Evolutionary conservation across 2,797 vertebrate species (phyloP).

Genomic region (Xenopus petersii): DNA sequence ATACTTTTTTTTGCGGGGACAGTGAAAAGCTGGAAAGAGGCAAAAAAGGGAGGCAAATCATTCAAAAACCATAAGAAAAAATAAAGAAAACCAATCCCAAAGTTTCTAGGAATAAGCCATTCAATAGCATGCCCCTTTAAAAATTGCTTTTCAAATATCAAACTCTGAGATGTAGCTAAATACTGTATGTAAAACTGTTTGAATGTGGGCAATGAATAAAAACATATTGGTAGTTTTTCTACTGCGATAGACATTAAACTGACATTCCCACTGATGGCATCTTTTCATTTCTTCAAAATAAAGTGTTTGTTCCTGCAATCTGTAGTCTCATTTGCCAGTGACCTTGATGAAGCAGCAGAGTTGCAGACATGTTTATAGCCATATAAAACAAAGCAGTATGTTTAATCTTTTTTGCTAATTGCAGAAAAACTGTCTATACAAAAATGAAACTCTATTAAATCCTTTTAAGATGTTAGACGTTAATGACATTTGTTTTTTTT

Average conservation of each 20-base stretch:
- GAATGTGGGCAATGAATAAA: no score
- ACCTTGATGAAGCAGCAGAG: conserved; percentile 6
- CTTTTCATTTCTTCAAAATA: conserved; percentile 28
- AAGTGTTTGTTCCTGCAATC: background rate
- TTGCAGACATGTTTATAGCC: conserved; percentile 3
- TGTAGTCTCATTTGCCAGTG: conserved; percentile 7
- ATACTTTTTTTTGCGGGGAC: no score
- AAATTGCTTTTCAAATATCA: no score
- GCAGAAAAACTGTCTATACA: conserved; percentile 30
- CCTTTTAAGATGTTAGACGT: background rate
- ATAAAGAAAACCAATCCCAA: no score
- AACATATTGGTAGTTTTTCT: background rate
- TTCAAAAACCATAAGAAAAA: no score
- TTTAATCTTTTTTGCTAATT: conserved; percentile 5
- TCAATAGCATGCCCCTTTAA: no score
- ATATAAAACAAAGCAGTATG: conserved; percentile 21
- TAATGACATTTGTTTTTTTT: background rate
- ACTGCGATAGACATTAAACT: conserved; percentile 10
- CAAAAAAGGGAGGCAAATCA: no score
- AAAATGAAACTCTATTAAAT: conserved; percentile 18
- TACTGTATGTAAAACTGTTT: no score
- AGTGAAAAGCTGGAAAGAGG: no score
- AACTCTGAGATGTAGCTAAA: no score
- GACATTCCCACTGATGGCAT: conserved; percentile 22
- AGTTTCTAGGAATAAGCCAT: no score